Evolutionary conservation across 2,888 invertebrate genomes (phyloP).

Genomic region (Altica lythri): DNA sequence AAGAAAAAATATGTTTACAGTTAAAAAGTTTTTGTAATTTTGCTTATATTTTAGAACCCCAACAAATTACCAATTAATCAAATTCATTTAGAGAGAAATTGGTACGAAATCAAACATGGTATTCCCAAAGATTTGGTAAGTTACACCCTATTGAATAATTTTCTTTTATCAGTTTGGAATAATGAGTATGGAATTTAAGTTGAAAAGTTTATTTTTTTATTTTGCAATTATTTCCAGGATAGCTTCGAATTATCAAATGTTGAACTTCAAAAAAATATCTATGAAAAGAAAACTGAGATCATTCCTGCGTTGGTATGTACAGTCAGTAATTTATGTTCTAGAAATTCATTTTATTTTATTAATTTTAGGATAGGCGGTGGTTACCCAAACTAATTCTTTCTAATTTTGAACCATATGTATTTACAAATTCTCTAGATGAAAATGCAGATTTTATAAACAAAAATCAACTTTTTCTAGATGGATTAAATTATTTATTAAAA

Average conservation of each 20-base stretch:
- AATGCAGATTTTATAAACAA: slow-evolving; percentile 46
- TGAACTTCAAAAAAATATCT: slow-evolving; percentile 40
- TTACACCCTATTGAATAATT: slow-evolving; percentile 12
- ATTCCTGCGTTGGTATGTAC: slow-evolving; percentile 49
- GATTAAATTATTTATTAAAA: slow-evolving; percentile 48
- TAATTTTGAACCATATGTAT: slow-evolving; percentile 49
- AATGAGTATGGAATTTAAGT: too few relatives aligned
- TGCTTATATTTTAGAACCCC: slow-evolving; percentile 61
- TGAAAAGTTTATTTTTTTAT: too few relatives aligned
- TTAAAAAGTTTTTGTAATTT: slow-evolving; percentile 15
- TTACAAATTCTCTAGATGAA: slow-evolving; percentile 44
- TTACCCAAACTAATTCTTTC: slow-evolving; percentile 45
- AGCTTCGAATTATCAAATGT: slow-evolving; percentile 35
- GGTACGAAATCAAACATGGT: slow-evolving; percentile 41
- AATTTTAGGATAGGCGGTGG: slow-evolving; percentile 47
- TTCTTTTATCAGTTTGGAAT: background rate
- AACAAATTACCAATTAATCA: slow-evolving; percentile 63
- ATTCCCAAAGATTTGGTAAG: slow-evolving; percentile 41
- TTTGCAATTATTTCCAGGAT: slow-evolving; percentile 41
- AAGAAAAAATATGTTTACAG: background rate
- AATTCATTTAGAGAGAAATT: slow-evolving; percentile 49
- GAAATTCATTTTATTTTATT: slow-evolving; percentile 22
- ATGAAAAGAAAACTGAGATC: slow-evolving; percentile 45
- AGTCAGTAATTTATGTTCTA: background rate
- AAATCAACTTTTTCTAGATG: slow-evolving; percentile 47